These are phyloP conservation scores for Leptinotarsa lineolata DNA, from an alignment of 1,140 invertebrate genomes.

Conservation along the genomic window DNA sequence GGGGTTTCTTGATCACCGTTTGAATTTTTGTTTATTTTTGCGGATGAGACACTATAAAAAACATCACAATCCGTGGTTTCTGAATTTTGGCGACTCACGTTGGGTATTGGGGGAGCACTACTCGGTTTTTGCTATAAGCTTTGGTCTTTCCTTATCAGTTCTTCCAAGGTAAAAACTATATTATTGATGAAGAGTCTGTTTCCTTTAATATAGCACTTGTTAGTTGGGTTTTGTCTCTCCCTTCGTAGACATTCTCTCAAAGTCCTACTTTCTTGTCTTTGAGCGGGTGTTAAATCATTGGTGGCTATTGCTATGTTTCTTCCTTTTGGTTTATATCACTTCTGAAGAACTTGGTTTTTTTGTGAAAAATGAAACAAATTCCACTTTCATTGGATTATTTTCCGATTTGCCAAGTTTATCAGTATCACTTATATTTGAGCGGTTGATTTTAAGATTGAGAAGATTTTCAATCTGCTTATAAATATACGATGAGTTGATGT, in stretches of 20 bases:
- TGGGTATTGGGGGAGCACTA: conserved; percentile 20
- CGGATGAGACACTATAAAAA: conserved; percentile 5
- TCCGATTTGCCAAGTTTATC: conserved; percentile 9
- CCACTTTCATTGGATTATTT: no score
- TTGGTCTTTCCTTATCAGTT: conserved; percentile 17
- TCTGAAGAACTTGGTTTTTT: conserved; percentile 3
- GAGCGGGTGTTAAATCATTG: conserved; percentile 18
- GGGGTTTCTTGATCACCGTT: no score
- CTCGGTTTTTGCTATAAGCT: conserved; percentile 3
- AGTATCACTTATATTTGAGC: conserved; percentile 10
- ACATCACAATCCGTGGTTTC: conserved; percentile 8
- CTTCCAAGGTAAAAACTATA: conserved; percentile 19
- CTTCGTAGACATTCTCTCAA: conserved; percentile 11
- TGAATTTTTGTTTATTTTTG: no score
- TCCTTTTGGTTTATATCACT: conserved; percentile 9
- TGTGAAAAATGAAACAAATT: not conserved
- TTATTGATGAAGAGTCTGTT: conserved; percentile 15
- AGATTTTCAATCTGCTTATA: conserved; percentile 11
- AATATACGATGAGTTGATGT: conserved; percentile 1
- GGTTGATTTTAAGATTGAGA: conserved; percentile 12
- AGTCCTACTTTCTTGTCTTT: conserved; percentile 17
- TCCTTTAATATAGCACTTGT: conserved; percentile 22
- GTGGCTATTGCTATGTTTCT: conserved; percentile 12
- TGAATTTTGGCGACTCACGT: conserved; percentile 4
- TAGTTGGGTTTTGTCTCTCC: not conserved